A percentile compares a stretch with the other conserved stretches of the same genome.
Evolutionary conservation across 2,797 vertebrate genomes (phyloP).

Genomic region (Callimico goeldii): DNA sequence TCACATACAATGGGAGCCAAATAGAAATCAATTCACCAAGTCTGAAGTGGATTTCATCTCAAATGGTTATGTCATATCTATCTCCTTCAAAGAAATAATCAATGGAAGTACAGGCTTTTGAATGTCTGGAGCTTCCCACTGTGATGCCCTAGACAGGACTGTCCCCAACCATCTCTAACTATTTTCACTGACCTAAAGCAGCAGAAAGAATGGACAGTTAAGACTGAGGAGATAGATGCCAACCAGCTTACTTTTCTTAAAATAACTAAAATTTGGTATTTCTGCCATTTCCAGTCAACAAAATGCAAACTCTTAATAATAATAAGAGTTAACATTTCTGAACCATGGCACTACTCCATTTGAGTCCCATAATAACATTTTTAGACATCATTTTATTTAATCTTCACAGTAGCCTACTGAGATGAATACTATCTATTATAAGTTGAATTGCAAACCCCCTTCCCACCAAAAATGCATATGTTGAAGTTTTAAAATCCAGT

Average conservation of each 20-base stretch:
- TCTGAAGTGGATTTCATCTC: constrained; percentile 55
- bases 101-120: constrained; percentile 5
- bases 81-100: constrained; percentile 51
- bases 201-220: neutral
- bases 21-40: constrained; percentile 46
- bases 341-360: neutral
- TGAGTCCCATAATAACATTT: neutral
- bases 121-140: neutral
- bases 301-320: constrained; percentile 23
- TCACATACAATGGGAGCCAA: constrained; percentile 28
- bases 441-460: neutral
- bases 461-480: neutral
- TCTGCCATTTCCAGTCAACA: neutral
- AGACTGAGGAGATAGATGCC: neutral
- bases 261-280: neutral
- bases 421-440: neutral
- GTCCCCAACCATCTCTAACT: neutral
- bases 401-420: constrained; percentile 19
- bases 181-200: neutral
- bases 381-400: constrained; percentile 31
- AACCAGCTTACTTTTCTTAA: constrained; percentile 42
- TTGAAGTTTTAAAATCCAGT: constrained; percentile 5
- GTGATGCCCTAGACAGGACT: neutral
- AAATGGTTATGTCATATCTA: constrained; percentile 8
- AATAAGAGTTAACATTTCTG: constrained; percentile 21